Base-by-base conservation (phyloP, 2,888 invertebrate species). In the Deilephila elpenor region DNA sequence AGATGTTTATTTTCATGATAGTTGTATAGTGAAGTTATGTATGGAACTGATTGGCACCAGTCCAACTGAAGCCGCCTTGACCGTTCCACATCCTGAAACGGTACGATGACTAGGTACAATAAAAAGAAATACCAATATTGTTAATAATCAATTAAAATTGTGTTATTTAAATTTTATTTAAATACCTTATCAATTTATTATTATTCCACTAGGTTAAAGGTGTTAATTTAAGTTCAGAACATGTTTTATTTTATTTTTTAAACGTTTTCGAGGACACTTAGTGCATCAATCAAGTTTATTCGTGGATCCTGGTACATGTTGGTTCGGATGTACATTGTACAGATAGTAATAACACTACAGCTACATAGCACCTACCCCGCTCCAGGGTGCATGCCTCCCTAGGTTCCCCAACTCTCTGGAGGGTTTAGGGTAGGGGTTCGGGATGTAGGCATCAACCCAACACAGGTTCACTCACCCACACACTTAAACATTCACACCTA, bases 1-100 rank as follows among this genome's bases (percentile, higher is more conserved):
- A 93, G 91, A 93, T 86, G 89, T 93, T 92, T 92, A 92, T 92
- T 93, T 92, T 91, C 89, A 91, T 86, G 87, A 87, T 85, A 81
- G 79, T 81, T 82, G 82, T 82, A 82, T 78, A 78, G 83, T 83
- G 83, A 82, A 84, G 85, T 83, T 87, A 83, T 82, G 84, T 86
- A 81, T 83, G 84, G 81, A 83, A 82, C 79, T 75, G 78, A 81
- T 84, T 93, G 93, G 93, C 93, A 84, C 59, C 25, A 59, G 59
- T 84, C 93, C 93, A 93, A 87, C 73, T 67, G 80, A 67, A 75
- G 72, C 62, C 74, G 73, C 67, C 67, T 67, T 67, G 67, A 67
- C 51, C 67, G 67, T 25, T 20, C 67, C 25, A 29, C 5, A 51
- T 67, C 67, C 14, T 67, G 17, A 67, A 6, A 44, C 64, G 44